phyloP scores from a whole-genome alignment of 92 coral and sea anemone species.

The Parazoanthus atlanticus region DNA sequence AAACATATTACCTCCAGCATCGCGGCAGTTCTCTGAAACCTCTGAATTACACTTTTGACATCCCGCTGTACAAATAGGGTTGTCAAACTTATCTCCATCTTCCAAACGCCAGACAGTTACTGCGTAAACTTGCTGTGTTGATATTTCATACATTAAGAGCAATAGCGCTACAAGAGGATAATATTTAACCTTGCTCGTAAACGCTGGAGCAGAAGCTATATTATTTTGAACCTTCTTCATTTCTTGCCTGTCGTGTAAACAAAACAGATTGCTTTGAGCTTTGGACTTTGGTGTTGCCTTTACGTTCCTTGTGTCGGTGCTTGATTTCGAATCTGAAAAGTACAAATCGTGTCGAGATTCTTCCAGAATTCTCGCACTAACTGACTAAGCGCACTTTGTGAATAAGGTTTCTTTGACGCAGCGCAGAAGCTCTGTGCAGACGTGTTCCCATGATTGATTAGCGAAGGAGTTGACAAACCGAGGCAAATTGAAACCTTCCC shows the following conservation, averaged over 20 bases:
- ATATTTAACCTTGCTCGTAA: conserved; percentile 13
- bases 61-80: conserved; percentile 22
- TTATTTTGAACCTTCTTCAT: not conserved
- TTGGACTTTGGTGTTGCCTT: not conserved
- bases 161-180: not conserved
- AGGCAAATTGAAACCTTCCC: conserved; percentile 5
- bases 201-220: not conserved
- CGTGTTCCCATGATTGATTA: conserved; percentile 25
- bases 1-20: conserved; percentile 22
- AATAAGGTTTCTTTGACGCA: not conserved
- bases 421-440: not conserved
- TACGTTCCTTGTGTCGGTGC: not conserved
- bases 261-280: not conserved
- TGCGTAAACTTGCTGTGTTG: not conserved
- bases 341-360: not conserved
- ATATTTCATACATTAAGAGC: conserved; percentile 11
- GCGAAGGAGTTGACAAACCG: conserved; percentile 30
- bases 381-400: not conserved
- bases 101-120: conserved; percentile 18
- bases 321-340: not conserved
- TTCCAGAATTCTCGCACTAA: not conserved
- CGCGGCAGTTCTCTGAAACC: conserved; percentile 9
- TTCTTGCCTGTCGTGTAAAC: conserved; percentile 2
- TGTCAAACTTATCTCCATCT: conserved; percentile 32
- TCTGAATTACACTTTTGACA: not conserved